phyloP scores from a whole-genome alignment of 92 coral and sea anemone genomes.

The Heliopora coerulea region DNA sequence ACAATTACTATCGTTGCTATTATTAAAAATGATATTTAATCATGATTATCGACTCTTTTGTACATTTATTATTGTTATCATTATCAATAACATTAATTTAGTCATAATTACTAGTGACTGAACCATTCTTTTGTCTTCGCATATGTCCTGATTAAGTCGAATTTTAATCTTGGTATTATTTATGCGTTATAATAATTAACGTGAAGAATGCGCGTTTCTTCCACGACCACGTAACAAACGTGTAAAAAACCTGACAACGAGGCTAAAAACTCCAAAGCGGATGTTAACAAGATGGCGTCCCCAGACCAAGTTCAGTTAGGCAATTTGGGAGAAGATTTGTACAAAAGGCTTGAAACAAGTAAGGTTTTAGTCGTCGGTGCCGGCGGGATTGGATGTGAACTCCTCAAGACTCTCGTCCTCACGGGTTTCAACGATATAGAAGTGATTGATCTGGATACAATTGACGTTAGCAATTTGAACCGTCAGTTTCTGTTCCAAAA shows the following conservation, averaged over 20 bases:
- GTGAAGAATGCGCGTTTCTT: slow-evolving; percentile 18
- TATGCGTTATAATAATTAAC: no score
- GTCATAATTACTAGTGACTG: no score
- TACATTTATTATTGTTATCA: no score
- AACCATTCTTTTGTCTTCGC: no score
- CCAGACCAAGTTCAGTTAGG: slow-evolving; percentile 56
- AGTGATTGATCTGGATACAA: slow-evolving; percentile 97
- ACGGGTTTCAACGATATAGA: slow-evolving; percentile 93
- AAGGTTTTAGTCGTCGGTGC: slow-evolving; percentile 94
- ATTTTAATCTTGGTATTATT: no score
- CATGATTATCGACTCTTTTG: no score
- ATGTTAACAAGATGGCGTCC: slow-evolving; percentile 72
- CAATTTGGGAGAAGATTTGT: slow-evolving; percentile 71
- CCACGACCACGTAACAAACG: no score
- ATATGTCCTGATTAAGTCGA: no score
- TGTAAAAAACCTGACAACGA: no score
- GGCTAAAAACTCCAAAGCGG: slow-evolving; percentile 33
- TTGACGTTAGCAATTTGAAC: slow-evolving; percentile 96
- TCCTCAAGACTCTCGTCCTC: slow-evolving; percentile 85
- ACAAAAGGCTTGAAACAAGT: slow-evolving; percentile 60
- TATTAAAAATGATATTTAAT: no score
- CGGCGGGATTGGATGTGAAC: slow-evolving; percentile 99
- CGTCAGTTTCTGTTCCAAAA: slow-evolving; percentile 95
- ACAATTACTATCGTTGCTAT: no score
- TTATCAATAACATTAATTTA: no score